phyloP scores from a whole-genome alignment of 2,797 vertebrate species.

The Gymnopithys bicolor region DNA sequence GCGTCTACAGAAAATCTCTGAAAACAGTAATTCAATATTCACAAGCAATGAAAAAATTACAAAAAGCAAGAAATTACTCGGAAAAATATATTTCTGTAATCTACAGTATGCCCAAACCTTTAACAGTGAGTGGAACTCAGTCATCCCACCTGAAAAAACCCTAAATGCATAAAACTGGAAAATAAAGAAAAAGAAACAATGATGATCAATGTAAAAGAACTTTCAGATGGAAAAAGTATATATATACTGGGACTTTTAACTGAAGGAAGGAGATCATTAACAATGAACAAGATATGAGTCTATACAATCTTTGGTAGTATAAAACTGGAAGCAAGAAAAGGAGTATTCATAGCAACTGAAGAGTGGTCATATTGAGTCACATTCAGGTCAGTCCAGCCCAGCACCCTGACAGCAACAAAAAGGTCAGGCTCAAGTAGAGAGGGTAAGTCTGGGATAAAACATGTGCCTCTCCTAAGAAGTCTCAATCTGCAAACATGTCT shows the following conservation, averaged over 20 bases:
- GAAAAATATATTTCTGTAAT: background rate
- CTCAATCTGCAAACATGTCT: background rate
- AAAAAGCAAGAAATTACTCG: background rate
- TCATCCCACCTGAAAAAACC: background rate
- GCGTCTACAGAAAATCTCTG: background rate
- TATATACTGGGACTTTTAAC: background rate
- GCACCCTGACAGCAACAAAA: background rate
- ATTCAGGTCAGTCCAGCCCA: background rate
- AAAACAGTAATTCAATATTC: background rate
- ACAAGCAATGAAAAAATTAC: background rate
- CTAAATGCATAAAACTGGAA: background rate
- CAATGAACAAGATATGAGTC: background rate
- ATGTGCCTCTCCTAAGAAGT: background rate
- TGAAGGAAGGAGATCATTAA: background rate
- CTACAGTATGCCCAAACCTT: background rate
- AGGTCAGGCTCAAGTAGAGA: background rate
- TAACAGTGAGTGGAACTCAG: background rate
- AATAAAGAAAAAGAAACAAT: background rate
- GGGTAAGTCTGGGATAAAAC: background rate
- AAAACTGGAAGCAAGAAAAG: background rate
- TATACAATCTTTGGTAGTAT: background rate
- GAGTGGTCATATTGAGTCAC: no score
- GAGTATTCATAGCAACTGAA: background rate
- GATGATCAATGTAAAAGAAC: background rate
- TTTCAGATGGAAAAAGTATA: background rate